Base-by-base conservation (phyloP, 2,888 invertebrate genomes). In the Diarsia dahlii region DNA sequence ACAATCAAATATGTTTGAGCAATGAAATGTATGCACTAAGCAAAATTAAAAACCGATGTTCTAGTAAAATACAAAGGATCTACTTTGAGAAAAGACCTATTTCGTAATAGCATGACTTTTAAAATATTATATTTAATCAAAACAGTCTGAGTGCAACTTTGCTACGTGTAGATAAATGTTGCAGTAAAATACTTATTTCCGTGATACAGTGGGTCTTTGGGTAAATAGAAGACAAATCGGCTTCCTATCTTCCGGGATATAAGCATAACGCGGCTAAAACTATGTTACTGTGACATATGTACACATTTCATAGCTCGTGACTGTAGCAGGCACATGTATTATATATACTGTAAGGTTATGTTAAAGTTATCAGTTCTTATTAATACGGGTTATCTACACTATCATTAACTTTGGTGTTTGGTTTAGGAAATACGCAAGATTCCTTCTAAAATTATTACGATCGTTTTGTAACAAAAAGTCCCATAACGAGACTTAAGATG, bases 331-430 rank as follows among this genome's bases (percentile, higher is more conserved):
- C 66, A 48, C 18, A 60, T 52, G 52, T 6, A 39, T 48, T 63
- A 64, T 63, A 80, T 23, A 63, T 23, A 63, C 69, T 23, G 63
- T 81, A 50, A 58, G 46, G 28, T 45, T 52, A 39, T 65, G 62
- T 63, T 50, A 23, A 71, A 71, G 50, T 67, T 63, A 80, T 71
- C 54, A 71, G 80, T 80, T 70, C 81, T 80, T 73, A 63, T 10
- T 63, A 80, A 71, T 74, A 64, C 62, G 20, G 50, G 45, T 64
- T 75, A 48, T 9, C 78, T 74, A 78, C 20, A 34, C 56, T 77
- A 63, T 54, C 63, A 58, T 58, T 78, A 80, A 63, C 15, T 63
- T 77, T 78, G 52, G 64, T 64, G 74, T 78, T 81, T 28, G 9
- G 12, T 18, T 80, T 48, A 52, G 20, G 28, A 20, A 66, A 62